Base-by-base conservation (phyloP, 2,888 invertebrate species). In the Branchellion lobata region DNA sequence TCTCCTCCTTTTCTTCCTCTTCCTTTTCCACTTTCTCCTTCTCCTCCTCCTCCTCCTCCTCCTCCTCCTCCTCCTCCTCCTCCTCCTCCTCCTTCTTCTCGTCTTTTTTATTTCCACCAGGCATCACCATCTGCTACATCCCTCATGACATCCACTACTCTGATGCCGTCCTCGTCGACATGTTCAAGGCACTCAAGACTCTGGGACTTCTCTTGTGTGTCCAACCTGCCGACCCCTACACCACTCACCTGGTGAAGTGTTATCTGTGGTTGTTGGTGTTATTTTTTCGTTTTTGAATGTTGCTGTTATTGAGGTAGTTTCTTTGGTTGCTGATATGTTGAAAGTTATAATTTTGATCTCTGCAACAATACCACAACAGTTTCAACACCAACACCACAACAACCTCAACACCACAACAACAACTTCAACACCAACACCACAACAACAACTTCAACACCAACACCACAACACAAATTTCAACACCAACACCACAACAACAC, bases 341-440 rank as follows among this genome's bases (percentile, higher is more conserved):
- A 92, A 51, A 95, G 95, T 82, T 94, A 95, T 3, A 99, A 99
- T 90, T 99, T 97, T 0, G 99, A 99, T 88, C 90, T 99, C 82
- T 99, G 98, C 98, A 93, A 99, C 89, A 93, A 95, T 0, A 84
- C 91, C 78, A 91, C 91, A 73, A 92, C 92, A 79, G 90, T n/a
- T n/a, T n/a, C n/a, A n/a, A n/a, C n/a, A n/a, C n/a, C n/a, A n/a
- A n/a, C n/a, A n/a, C n/a, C n/a, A n/a, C n/a, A n/a, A n/a, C n/a
- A n/a, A n/a, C n/a, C n/a, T n/a, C n/a, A n/a, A n/a, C n/a, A n/a
- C n/a, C n/a, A n/a, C n/a, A n/a, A n/a, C n/a, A n/a, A n/a, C n/a
- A n/a, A n/a, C n/a, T n/a, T n/a, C n/a, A n/a, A n/a, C n/a, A n/a
- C n/a, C n/a, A n/a, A n/a, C n/a, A n/a, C n/a, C n/a, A n/a, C n/a